Percentiles rank a stretch among this genome's conserved stretches.
Evolutionary conservation across 2,797 vertebrate genomes (phyloP).

Genomic region (Cyprinella venusta): DNA sequence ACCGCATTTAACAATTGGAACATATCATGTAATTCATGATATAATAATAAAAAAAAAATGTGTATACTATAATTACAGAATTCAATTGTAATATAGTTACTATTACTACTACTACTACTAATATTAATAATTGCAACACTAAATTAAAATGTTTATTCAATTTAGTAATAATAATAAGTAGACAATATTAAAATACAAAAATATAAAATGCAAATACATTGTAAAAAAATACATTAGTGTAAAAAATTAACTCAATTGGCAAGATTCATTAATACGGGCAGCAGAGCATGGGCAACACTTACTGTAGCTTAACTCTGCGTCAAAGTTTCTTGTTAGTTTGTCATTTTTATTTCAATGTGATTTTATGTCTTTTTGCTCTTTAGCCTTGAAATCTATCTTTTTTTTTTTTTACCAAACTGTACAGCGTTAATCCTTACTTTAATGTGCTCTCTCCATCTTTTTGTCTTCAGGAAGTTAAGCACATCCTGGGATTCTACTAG

Average conservation of each 20-base stretch:
- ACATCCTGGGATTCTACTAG: constrained; percentile 5
- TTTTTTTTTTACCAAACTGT: too few relatives aligned
- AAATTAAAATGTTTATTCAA: background rate
- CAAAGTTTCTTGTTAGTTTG: too few relatives aligned
- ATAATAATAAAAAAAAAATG: too few relatives aligned
- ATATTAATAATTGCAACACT: background rate
- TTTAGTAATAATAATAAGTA: background rate
- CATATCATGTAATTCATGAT: too few relatives aligned
- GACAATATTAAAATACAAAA: background rate
- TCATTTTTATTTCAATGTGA: too few relatives aligned
- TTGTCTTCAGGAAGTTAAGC: constrained; percentile 28
- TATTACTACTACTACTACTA: background rate
- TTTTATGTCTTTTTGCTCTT: too few relatives aligned
- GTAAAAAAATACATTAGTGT: background rate
- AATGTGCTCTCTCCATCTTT: background rate
- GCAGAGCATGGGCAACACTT: background rate
- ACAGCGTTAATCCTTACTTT: background rate
- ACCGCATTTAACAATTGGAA: too few relatives aligned
- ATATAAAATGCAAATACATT: background rate
- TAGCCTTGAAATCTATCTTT: too few relatives aligned
- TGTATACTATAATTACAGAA: background rate
- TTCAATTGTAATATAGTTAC: background rate
- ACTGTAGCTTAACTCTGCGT: background rate
- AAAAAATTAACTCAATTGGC: background rate
- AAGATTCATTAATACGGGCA: background rate